These are phyloP conservation scores for Dunckerocampus dactyliophorus DNA, from an alignment of 2,113 vertebrate genomes.

Conservation along the genomic window DNA sequence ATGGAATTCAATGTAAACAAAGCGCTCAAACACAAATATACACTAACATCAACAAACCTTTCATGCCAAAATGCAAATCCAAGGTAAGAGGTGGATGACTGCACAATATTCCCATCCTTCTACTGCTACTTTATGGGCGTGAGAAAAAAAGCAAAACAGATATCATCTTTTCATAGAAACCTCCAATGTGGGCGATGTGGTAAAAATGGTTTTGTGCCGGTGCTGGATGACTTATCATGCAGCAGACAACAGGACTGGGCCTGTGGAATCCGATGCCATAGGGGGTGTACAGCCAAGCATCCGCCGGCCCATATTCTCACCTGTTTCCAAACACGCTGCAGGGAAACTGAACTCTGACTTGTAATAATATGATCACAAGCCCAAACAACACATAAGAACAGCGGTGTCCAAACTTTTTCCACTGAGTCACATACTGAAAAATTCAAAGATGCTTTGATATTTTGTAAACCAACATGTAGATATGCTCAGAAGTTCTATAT, in stretches of 20 bases:
- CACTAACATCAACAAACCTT: constrained; percentile 12
- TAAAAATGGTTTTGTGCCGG: constrained; percentile 38
- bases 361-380: constrained; percentile 11
- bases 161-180: constrained; percentile 46
- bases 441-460: no score
- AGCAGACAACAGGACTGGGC: constrained; percentile 57
- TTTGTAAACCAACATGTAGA: no score
- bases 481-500: no score
- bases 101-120: constrained; percentile 34
- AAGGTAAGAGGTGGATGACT: constrained; percentile 17
- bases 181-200: constrained; percentile 55
- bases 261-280: constrained; percentile 56
- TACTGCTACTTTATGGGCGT: constrained; percentile 36
- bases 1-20: no score
- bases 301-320: constrained; percentile 53
- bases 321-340: constrained; percentile 23
- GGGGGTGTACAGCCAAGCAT: constrained; percentile 52
- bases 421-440: no score
- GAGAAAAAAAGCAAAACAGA: constrained; percentile 33
- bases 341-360: constrained; percentile 24
- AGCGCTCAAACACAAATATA: background rate
- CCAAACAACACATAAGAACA: background rate
- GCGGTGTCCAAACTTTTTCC: no score
- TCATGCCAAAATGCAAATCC: constrained; percentile 9
- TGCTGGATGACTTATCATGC: constrained; percentile 50